Evolutionary conservation across 2,888 invertebrate genomes (phyloP).

Genomic region (Augochlorella aurata): DNA sequence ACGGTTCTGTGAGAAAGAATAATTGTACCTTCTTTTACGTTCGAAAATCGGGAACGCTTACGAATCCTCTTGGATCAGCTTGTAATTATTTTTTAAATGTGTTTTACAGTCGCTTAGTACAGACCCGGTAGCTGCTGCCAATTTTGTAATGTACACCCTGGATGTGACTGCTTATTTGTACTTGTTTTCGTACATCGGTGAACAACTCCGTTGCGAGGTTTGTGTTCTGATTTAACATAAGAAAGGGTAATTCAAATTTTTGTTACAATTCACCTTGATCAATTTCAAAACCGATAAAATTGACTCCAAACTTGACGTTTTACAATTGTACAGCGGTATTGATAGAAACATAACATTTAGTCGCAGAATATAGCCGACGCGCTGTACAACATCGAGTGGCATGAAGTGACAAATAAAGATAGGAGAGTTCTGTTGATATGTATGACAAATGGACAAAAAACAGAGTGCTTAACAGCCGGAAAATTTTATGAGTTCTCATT

Average conservation of each 20-base stretch:
- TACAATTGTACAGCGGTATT: neutral
- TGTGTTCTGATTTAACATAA: neutral
- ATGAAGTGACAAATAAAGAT: neutral
- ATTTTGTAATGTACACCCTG: neutral
- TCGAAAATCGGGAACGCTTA: too few relatives aligned
- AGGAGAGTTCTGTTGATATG: slow-evolving; percentile 2
- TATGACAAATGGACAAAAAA: neutral
- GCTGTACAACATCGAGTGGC: slow-evolving; percentile 82
- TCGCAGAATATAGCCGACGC: slow-evolving; percentile 83
- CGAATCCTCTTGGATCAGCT: too few relatives aligned
- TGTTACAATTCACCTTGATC: neutral
- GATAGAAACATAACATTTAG: slow-evolving; percentile 72
- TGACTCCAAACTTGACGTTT: neutral
- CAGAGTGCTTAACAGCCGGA: neutral
- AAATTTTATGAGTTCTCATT: slow-evolving; percentile 19
- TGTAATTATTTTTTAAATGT: neutral
- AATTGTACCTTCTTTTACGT: too few relatives aligned
- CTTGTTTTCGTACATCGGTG: slow-evolving; percentile 42
- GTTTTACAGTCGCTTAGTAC: neutral
- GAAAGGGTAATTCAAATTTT: neutral
- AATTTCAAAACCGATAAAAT: neutral
- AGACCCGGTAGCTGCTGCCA: neutral
- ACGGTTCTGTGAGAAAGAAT: too few relatives aligned
- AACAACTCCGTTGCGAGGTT: slow-evolving; percentile 31
- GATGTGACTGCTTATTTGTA: neutral